phyloP scores from a whole-genome alignment of 1,140 invertebrate species.

The Drosophila kurseongensis region DNA sequence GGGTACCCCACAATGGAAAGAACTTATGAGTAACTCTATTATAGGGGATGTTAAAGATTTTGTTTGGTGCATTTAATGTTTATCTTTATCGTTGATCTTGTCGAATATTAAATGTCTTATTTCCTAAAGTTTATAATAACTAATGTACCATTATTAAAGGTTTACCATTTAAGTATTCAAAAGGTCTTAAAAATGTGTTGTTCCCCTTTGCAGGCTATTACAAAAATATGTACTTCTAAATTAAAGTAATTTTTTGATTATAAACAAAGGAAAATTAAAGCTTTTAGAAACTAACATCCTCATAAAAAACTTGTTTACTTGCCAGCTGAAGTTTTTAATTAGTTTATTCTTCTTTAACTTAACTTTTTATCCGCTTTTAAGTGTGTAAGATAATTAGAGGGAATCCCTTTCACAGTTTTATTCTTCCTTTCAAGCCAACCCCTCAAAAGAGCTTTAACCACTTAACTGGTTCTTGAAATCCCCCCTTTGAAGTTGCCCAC shows the following conservation, averaged over 20 bases:
- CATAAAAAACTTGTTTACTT: neutral
- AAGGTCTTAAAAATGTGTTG: too few relatives aligned
- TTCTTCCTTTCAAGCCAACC: neutral
- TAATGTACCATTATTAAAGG: too few relatives aligned
- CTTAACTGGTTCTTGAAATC: conserved; percentile 5
- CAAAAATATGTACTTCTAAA: too few relatives aligned
- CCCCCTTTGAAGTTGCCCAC: conserved; percentile 11
- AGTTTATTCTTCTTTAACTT: conserved; percentile 1
- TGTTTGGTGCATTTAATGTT: neutral
- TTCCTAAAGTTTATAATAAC: neutral
- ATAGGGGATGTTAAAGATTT: neutral
- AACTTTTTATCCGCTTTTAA: neutral
- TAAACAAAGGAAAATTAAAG: neutral
- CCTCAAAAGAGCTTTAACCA: conserved; percentile 18
- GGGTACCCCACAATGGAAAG: neutral
- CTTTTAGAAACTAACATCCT: neutral
- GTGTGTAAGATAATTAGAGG: conserved; percentile 13
- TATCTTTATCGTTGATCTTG: too few relatives aligned
- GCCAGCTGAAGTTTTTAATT: conserved; percentile 4
- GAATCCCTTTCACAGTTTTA: neutral
- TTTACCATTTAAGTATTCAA: too few relatives aligned
- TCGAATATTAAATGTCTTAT: neutral
- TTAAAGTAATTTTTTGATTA: too few relatives aligned
- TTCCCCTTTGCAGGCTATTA: too few relatives aligned
- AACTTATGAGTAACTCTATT: neutral